Evolutionary conservation across 2,797 vertebrate species (phyloP).

Genomic region (Odontamblyopus rebecca): DNA sequence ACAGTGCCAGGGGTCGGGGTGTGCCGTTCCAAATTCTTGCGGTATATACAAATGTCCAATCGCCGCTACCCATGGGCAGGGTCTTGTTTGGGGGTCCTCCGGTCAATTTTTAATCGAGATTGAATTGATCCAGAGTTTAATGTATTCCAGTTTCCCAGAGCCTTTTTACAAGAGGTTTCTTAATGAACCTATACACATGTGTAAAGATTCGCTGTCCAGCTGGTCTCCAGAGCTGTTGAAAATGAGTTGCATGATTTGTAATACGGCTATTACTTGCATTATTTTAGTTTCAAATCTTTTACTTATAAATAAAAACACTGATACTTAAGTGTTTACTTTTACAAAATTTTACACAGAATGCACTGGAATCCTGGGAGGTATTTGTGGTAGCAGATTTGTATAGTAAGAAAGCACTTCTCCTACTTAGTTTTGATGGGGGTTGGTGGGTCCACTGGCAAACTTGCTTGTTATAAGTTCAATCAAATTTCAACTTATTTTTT

Average conservation of each 20-base stretch:
- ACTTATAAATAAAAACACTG: no score
- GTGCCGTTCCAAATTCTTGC: conserved; percentile 52
- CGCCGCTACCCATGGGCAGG: conserved; percentile 15
- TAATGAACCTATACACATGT: conserved; percentile 35
- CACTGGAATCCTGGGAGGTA: not conserved
- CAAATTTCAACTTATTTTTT: no score
- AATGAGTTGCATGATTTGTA: conserved; percentile 9
- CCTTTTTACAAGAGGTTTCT: conserved; percentile 13
- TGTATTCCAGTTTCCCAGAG: conserved; percentile 31
- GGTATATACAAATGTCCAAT: conserved; percentile 49
- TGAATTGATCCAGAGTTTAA: conserved; percentile 40
- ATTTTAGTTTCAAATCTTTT: no score
- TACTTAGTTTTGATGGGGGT: not conserved
- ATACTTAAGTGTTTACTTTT: not conserved
- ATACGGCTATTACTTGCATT: no score
- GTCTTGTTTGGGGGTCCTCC: conserved; percentile 26
- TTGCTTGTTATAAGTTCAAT: no score
- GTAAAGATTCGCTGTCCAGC: conserved; percentile 49
- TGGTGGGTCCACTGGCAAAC: not conserved
- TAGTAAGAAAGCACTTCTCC: not conserved
- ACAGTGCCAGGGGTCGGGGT: conserved; percentile 52
- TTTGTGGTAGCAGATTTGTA: not conserved
- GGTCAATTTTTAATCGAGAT: conserved; percentile 35
- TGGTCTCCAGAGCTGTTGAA: conserved; percentile 27
- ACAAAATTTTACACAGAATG: not conserved